Conservation (phyloP, 2,888 invertebrate species). For the Nomada ruficornis region DNA sequence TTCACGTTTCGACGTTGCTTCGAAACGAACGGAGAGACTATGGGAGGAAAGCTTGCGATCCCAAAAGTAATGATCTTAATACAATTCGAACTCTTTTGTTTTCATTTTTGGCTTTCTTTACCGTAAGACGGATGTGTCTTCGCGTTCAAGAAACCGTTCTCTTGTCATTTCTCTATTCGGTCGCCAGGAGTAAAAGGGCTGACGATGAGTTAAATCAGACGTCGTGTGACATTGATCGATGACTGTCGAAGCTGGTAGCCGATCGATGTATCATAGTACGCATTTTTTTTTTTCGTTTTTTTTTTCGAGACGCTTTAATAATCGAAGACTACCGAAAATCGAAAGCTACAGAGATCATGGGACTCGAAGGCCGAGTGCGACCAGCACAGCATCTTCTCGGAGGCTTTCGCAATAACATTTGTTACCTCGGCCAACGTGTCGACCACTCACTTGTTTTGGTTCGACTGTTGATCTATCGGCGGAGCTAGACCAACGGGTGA, state of each 20-base stretch:
- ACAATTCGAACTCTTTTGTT: conserved; percentile 45
- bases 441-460: conserved; percentile 82
- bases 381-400: conserved; percentile 78
- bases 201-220: conserved; percentile 45
- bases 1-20: conserved; percentile 37
- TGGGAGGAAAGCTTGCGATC: conserved; percentile 12
- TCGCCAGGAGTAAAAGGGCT: conserved; percentile 35
- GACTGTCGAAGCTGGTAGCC: conserved; percentile 57
- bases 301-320: conserved; percentile 62
- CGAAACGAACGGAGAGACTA: conserved; percentile 68
- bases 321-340: conserved; percentile 81
- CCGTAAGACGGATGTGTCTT: conserved; percentile 46
- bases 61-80: conserved; percentile 38
- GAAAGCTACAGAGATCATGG: conserved; percentile 81
- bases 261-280: conserved; percentile 39
- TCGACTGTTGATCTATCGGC: conserved; percentile 75
- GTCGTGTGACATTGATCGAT: conserved; percentile 48
- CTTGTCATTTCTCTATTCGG: conserved; percentile 20
- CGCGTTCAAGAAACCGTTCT: conserved; percentile 4
- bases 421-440: conserved; percentile 80
- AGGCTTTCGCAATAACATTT: conserved; percentile 77
- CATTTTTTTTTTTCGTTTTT: background rate
- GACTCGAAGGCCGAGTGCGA: conserved; percentile 80
- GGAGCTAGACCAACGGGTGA: conserved; percentile 76
- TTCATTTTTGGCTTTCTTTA: background rate